Evolutionary conservation across 2,113 vertebrate genomes (phyloP), one percentile per base, ranked within the genome.

Genomic region (Podilymbus podiceps): DNA sequence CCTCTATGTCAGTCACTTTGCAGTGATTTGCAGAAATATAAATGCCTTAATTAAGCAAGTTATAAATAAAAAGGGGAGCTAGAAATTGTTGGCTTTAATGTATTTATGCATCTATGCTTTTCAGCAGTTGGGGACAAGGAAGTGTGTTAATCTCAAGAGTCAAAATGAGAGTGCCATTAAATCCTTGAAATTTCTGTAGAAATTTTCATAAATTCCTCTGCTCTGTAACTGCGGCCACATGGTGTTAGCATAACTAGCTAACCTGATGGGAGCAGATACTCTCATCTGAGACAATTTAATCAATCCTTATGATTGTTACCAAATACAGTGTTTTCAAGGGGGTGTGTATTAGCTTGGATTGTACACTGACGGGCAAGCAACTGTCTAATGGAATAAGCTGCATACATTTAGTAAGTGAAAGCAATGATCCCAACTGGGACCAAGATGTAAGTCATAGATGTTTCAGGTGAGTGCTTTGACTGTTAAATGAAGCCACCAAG

Each of bases 251-350:
- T 85, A 46, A 86, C 64, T 63, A 90, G 63, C 59, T 88, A 62
- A 92, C 33, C 76, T 72, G 38, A 33, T 79, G 78, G 78, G 50
- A 93, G 74, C 58, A 91, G 33, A 60, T 38, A 44, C 14, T 85
- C 73, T 80, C 96, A 94, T 95, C 49, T 59, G 66, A 88, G 64
- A 62, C 40, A 75, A 59, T 95, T 95, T 88, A 95, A 95, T 96
- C 80, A 96, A 72, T 86, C n/a, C 44, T 95, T 78, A 38, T 28
- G 67, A 85, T 95, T 72, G 64, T 93, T 97, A 97, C 77, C 85
- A 93, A 96, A 97, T 88, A 28, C 3, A 91, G 55, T 92, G 60
- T 95, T 89, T 97, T 94, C 86, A 91, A 75, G 93, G 76, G 60
- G 49, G 56, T 17, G 5, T 87, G 28, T 19, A 69, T 79, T 66